Conservation (phyloP, 2,113 vertebrate genomes). For the Gyps fulvus region DNA sequence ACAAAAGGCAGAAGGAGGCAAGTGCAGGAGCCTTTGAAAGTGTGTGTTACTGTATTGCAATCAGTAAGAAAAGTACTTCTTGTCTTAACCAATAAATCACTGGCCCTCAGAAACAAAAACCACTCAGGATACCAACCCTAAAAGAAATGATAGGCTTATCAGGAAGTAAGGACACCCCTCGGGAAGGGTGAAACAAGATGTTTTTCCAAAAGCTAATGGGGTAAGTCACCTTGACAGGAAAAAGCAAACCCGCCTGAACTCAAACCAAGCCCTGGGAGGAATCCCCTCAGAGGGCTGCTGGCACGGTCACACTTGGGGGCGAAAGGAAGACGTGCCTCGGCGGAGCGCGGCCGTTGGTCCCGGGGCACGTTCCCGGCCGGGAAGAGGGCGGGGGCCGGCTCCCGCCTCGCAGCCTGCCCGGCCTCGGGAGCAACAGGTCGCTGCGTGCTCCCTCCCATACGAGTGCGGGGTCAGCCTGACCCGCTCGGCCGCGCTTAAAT, state of each 20-base stretch:
- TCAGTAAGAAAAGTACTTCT: background rate
- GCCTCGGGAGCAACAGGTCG: background rate
- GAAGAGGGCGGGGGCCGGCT: background rate
- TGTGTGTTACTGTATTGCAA: background rate
- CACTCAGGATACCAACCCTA: background rate
- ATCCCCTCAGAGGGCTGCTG: rapidly evolving
- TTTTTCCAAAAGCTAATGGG: background rate
- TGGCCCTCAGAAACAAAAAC: background rate
- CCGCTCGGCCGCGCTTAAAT: rapidly evolving
- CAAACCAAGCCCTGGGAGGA: background rate
- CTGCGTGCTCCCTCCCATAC: too few species aligned
- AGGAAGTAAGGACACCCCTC: background rate
- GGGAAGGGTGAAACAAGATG: background rate
- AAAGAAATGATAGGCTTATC: background rate
- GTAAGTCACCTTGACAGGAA: background rate
- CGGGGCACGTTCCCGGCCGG: background rate
- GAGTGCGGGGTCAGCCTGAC: rapidly evolving
- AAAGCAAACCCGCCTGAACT: background rate
- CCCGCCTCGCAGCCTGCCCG: too few species aligned
- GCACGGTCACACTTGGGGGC: background rate
- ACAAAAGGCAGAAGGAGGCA: background rate
- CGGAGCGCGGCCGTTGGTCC: background rate
- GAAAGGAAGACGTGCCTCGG: rapidly evolving
- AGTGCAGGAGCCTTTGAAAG: background rate
- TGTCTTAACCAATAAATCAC: background rate